Conservation (phyloP, 2,888 invertebrate species). For the Dendrolimus pini region DNA sequence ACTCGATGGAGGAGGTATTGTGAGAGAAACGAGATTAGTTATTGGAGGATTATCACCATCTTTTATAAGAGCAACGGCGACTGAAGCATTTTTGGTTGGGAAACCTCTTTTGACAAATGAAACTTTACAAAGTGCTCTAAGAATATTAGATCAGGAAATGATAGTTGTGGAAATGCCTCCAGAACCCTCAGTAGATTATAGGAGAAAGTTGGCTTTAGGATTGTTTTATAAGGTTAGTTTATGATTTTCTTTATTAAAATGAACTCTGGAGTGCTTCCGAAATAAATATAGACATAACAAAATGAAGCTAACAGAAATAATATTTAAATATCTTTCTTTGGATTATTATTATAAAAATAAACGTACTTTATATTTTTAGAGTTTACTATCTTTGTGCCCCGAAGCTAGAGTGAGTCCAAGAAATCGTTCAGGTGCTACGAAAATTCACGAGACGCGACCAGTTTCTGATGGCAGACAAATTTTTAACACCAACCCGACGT, state of each 20-base stretch:
- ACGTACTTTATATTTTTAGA: conserved; percentile 39
- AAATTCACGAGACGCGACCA: conserved; percentile 57
- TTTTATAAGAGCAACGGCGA: conserved; percentile 59
- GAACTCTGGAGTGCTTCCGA: too few species aligned
- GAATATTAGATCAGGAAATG: conserved; percentile 32
- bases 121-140: conserved; percentile 46
- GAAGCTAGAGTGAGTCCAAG: conserved; percentile 39
- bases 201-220: conserved; percentile 74
- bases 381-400: conserved; percentile 68
- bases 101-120: conserved; percentile 50
- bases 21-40: conserved; percentile 48
- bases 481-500: conserved; percentile 74
- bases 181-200: conserved; percentile 74
- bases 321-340: too few species aligned
- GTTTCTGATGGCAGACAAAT: conserved; percentile 77
- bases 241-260: too few species aligned
- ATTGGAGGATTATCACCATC: conserved; percentile 74
- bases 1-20: conserved; percentile 30
- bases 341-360: too few species aligned
- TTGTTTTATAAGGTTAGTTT: conserved; percentile 58
- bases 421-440: conserved; percentile 56
- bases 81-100: conserved; percentile 65
- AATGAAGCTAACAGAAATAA: too few species aligned
- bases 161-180: conserved; percentile 47
- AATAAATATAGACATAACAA: too few species aligned